Conservation (phyloP, 2,113 vertebrate species). For the Microcebus murinus region DNA sequence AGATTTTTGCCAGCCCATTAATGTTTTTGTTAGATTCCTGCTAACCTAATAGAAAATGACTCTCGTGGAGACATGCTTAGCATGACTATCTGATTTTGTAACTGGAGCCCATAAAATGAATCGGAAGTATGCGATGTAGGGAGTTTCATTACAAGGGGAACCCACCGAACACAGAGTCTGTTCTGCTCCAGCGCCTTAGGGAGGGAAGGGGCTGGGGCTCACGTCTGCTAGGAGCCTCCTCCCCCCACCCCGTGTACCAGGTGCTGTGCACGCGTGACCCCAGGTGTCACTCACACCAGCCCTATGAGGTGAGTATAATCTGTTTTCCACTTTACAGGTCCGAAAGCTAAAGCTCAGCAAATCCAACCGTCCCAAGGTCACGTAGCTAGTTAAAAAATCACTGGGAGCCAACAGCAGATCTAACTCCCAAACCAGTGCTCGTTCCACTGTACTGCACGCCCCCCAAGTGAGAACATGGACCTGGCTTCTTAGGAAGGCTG, state of each 20-base stretch:
- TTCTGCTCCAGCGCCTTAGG: neutral
- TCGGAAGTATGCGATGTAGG: neutral
- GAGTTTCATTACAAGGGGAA: neutral
- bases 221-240: neutral
- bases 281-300: neutral
- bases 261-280: neutral
- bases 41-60: neutral
- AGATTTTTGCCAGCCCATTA: neutral
- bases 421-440: neutral
- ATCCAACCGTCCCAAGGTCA: neutral
- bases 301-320: neutral
- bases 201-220: neutral
- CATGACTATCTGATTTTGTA: neutral
- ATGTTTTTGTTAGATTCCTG: conserved; percentile 22
- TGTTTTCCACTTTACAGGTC: neutral
- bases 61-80: neutral
- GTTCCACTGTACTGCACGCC: neutral
- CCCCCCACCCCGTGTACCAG: rapidly evolving
- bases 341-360: neutral
- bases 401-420: neutral
- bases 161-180: neutral
- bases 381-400: neutral
- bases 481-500: neutral
- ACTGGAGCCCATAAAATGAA: neutral
- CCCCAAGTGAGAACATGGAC: neutral